These are phyloP conservation scores for Nestor notabilis DNA, from an alignment of 2,113 vertebrate genomes.

Conservation along the genomic window DNA sequence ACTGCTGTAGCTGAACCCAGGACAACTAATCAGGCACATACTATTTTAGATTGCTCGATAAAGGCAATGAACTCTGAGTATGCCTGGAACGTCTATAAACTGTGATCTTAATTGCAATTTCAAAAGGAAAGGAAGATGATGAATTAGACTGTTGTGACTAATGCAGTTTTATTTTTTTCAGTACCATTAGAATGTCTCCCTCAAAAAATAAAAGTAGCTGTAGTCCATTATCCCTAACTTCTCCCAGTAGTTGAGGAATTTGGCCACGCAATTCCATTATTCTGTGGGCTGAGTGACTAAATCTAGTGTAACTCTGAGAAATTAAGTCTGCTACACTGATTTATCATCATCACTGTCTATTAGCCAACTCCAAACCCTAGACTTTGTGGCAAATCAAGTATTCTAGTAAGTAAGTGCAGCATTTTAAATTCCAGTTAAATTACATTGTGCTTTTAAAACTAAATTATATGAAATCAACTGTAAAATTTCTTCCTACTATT, in stretches of 20 bases:
- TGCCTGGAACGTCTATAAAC: neutral
- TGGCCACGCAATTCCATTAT: neutral
- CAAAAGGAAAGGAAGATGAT: neutral
- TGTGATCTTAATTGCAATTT: neutral
- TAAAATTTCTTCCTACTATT: conserved; percentile 13
- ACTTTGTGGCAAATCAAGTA: conserved; percentile 47
- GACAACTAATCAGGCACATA: no score
- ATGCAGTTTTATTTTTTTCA: neutral
- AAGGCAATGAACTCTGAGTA: neutral
- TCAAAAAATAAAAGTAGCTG: neutral
- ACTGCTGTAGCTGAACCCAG: no score
- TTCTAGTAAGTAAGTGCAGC: conserved; percentile 49
- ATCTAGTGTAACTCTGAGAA: conserved; percentile 29
- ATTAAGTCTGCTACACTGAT: conserved; percentile 57
- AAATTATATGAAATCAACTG: conserved; percentile 55
- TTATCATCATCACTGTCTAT: conserved; percentile 63
- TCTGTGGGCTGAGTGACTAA: neutral
- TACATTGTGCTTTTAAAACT: conserved; percentile 48
- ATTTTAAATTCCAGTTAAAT: conserved; percentile 58
- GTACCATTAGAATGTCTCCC: neutral
- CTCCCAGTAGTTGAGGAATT: neutral
- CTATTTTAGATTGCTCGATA: neutral
- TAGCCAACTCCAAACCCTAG: conserved; percentile 42
- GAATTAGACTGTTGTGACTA: neutral
- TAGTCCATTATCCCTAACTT: neutral